phyloP scores from a whole-genome alignment of 2,888 invertebrate genomes.

The Campoplex capitator region DNA sequence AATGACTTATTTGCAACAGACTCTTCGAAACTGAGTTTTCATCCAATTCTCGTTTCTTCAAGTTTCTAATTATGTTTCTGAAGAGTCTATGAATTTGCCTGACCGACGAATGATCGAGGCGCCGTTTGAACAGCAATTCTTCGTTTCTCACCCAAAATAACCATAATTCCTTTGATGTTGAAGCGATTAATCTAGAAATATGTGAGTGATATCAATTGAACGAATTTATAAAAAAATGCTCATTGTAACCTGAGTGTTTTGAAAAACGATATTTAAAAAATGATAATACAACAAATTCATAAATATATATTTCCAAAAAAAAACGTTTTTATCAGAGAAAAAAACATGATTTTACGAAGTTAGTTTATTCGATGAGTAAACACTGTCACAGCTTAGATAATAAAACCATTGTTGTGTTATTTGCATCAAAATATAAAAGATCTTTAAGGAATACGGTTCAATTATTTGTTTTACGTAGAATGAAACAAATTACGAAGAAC shows the following conservation, averaged over 20 bases:
- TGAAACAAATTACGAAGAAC: background rate
- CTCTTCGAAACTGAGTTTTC: constrained; percentile 70
- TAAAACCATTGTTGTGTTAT: no score
- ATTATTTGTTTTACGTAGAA: no score
- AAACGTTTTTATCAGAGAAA: no score
- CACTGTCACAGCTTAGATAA: no score
- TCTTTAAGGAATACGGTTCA: no score
- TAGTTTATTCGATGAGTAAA: no score
- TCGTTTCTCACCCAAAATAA: constrained; percentile 78
- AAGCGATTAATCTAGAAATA: constrained; percentile 77
- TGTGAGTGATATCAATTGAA: background rate
- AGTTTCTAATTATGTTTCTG: constrained; percentile 74
- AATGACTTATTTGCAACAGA: constrained; percentile 72
- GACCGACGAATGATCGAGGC: constrained; percentile 75
- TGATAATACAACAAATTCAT: background rate
- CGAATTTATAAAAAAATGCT: background rate
- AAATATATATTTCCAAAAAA: background rate
- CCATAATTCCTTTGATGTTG: constrained; percentile 76
- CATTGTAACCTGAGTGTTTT: no score
- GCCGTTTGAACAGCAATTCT: constrained; percentile 76
- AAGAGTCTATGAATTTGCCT: constrained; percentile 79
- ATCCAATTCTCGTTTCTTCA: constrained; percentile 66
- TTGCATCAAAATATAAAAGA: no score
- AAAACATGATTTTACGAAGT: no score
- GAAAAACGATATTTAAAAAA: no score